Base-by-base conservation (phyloP, 2,888 invertebrate species). In the Heliconius sara region DNA sequence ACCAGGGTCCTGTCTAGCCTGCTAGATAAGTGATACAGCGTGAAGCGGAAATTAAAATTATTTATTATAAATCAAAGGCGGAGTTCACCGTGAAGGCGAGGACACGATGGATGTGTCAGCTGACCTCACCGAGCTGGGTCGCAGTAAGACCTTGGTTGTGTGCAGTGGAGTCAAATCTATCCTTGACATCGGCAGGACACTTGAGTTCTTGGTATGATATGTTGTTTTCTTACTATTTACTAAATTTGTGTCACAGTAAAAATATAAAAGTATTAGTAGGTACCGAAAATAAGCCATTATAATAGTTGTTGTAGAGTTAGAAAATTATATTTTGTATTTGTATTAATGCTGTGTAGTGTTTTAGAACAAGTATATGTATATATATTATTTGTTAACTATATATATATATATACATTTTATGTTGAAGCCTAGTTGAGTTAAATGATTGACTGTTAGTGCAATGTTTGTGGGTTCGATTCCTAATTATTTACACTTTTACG, bases 121-220 rank as follows among this genome's bases (percentile, higher is more conserved):
- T 0, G 99, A 99, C 93, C 96, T 99, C 76, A 96, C 96, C 12
- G 99, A 99, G 91, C 95, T 99, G 77, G 98, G 99, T 0, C 96
- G 97, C 80, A 98, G 97, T 82, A 97, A 97, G 22, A 97, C 99
- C 0, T 96, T 98, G 71, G 99, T 99, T 10, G 97, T 99, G 3
- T 99, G 98, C 85, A 98, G 99, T 87, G 99, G 99, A 1, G 97
- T 99, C 78, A 99, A 99, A 93, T 99, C 99, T 30, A 99, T 99
- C 86, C 96, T 99, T 80, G 99, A 99, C 91, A 98, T 99, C 85
- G 97, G 97, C 6, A 97, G 97, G 89, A 99, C 99, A 0, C 95
- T 99, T 72, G 99, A 99, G 91, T 99, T 97, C 90, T 95, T 99
- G 95, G 98, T 98, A 93, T n/a, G 77, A 77, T 73, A 77, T 66